These are phyloP conservation scores for Panorpa germanica DNA, from an alignment of 2,888 invertebrate genomes.

Conservation along the genomic window DNA sequence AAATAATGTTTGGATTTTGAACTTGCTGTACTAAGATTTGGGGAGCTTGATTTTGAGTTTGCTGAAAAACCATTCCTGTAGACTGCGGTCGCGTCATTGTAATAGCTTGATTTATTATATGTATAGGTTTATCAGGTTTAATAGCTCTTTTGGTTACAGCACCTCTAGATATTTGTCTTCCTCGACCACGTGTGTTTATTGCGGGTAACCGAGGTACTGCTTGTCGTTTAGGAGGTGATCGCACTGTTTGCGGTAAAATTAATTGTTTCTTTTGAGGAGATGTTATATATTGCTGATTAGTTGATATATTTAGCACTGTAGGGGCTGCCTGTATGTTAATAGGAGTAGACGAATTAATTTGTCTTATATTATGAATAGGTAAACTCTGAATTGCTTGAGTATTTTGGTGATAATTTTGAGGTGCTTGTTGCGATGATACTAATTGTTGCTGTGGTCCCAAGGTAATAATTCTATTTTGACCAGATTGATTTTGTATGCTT, in stretches of 20 bases:
- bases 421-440: constrained; percentile 1
- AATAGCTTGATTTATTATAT: constrained; percentile 23
- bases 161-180: constrained; percentile 18
- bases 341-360: no score
- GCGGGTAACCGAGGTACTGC: constrained; percentile 17
- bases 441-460: constrained; percentile 7
- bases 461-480: constrained; percentile 12
- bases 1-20: constrained; percentile 34
- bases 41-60: constrained; percentile 31
- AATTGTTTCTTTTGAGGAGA: constrained; percentile 29
- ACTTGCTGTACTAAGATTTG: constrained; percentile 53
- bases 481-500: constrained; percentile 11
- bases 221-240: constrained; percentile 31
- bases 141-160: constrained; percentile 31
- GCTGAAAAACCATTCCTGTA: no score
- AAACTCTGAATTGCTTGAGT: neutral
- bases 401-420: neutral
- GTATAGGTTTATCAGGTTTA: neutral
- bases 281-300: constrained; percentile 28
- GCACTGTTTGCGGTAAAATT: constrained; percentile 24
- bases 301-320: constrained; percentile 28
- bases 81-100: no score
- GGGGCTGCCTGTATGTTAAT: no score
- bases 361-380: no score
- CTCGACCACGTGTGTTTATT: constrained; percentile 11